Percentiles rank a stretch among this genome's conserved stretches.
Evolutionary conservation across 1,140 invertebrate species (phyloP).

Genomic region (Tigriopus japonicus): DNA sequence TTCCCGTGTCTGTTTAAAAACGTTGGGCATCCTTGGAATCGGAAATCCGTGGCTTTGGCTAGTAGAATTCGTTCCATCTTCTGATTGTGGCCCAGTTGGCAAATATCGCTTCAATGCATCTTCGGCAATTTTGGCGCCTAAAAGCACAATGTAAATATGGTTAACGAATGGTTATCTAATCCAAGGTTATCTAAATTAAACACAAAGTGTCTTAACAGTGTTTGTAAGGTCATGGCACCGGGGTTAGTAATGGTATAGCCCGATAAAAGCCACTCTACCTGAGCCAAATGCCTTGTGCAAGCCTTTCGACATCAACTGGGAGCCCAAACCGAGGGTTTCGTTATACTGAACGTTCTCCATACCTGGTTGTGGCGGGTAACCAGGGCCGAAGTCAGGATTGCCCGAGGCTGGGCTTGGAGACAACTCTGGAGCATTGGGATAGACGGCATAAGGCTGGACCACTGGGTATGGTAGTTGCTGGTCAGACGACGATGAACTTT

Average conservation of each 20-base stretch:
- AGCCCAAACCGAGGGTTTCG: no score
- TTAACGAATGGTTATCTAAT: neutral
- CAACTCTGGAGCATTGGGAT: no score
- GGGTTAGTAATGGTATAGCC: neutral
- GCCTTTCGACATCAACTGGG: no score
- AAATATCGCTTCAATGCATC: neutral
- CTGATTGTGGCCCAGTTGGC: neutral
- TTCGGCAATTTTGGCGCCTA: neutral
- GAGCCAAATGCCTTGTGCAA: no score
- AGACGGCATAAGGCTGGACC: no score
- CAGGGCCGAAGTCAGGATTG: no score
- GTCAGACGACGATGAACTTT: no score
- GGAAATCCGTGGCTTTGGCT: neutral
- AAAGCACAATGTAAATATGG: neutral
- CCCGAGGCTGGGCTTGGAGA: no score
- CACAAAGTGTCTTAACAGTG: neutral
- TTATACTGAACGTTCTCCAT: no score
- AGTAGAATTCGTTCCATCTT: neutral
- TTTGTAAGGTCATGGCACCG: neutral
- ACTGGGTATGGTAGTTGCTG: no score
- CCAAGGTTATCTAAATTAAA: neutral
- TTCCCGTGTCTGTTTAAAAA: neutral
- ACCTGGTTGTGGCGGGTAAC: no score
- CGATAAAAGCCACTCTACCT: no score
- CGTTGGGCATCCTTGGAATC: neutral